Evolutionary conservation across 2,797 vertebrate genomes (phyloP).

Genomic region (Zalophus californianus): DNA sequence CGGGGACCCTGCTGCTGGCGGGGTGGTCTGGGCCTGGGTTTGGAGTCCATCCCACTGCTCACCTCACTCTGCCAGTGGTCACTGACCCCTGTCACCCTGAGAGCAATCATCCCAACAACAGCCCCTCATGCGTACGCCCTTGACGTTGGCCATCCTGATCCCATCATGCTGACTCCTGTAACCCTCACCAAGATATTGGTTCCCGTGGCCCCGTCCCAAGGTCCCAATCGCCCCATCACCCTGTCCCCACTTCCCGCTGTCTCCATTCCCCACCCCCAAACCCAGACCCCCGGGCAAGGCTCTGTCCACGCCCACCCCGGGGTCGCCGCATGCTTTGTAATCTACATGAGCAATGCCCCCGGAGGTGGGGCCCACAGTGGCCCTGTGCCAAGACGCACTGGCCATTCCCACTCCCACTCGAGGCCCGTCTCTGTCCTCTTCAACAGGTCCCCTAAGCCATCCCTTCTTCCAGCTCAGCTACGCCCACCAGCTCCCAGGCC

Average conservation of each 20-base stretch:
- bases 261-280: background rate
- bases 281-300: background rate
- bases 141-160: background rate
- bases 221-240: background rate
- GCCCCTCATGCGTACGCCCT: no score
- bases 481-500: background rate
- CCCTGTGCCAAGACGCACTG: background rate
- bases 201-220: background rate
- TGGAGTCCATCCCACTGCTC: background rate
- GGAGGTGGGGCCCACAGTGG: background rate
- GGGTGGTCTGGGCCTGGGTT: background rate
- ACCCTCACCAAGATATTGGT: background rate
- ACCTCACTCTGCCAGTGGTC: background rate
- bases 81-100: background rate
- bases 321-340: background rate
- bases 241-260: background rate
- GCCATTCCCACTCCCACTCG: background rate
- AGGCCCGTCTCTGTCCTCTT: background rate
- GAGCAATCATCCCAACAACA: background rate
- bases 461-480: background rate
- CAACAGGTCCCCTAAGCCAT: background rate
- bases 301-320: background rate
- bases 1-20: background rate
- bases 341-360: rapidly evolving
- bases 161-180: background rate